Evolutionary conservation across 2,113 vertebrate species (phyloP).

Genomic region (Trichechus manatus): DNA sequence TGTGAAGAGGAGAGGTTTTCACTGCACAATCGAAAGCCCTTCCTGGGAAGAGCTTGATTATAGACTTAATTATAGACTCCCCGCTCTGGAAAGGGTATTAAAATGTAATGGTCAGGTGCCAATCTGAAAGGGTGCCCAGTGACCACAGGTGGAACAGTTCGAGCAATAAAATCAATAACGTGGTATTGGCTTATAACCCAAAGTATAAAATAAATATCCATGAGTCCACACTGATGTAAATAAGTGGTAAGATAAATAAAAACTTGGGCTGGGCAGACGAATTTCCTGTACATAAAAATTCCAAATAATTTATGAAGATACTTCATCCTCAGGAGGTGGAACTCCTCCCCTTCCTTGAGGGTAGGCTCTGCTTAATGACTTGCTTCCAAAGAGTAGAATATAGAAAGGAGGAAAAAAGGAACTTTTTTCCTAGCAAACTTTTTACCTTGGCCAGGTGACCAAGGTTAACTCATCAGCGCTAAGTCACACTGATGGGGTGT

Average conservation of each 20-base stretch:
- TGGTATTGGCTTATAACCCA: background rate
- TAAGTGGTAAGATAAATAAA: background rate
- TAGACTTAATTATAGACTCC: constrained; percentile 14
- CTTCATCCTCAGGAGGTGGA: background rate
- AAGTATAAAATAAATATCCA: background rate
- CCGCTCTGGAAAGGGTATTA: background rate
- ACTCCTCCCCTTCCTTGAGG: background rate
- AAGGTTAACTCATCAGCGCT: background rate
- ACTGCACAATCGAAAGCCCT: background rate
- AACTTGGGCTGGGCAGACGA: background rate
- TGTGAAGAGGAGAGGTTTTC: constrained; percentile 12
- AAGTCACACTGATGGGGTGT: background rate
- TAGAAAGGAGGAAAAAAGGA: background rate
- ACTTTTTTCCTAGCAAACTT: background rate
- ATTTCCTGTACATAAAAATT: background rate
- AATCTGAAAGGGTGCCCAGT: background rate
- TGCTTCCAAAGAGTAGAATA: background rate
- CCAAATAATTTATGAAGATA: background rate
- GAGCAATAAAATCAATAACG: constrained; percentile 54
- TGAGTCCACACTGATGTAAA: background rate
- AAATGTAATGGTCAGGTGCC: constrained; percentile 20
- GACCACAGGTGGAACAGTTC: background rate
- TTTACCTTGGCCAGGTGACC: background rate
- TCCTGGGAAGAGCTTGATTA: background rate
- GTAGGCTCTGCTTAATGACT: background rate